Conservation (phyloP, 1,140 invertebrate species). For the Drosophila ananassae region DNA sequence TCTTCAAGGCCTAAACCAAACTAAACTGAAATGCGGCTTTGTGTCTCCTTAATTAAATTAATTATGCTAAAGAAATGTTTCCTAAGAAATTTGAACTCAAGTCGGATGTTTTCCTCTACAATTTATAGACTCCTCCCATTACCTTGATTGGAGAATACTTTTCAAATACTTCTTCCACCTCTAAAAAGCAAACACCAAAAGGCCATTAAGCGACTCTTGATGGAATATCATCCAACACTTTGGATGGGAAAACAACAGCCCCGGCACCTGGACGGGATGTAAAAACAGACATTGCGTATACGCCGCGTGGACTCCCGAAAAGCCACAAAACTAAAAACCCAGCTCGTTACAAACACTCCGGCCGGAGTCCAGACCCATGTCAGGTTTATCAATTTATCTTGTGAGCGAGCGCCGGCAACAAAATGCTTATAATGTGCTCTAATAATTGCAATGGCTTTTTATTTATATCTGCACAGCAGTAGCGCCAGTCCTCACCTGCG, state of each 20-base stretch:
- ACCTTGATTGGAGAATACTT: not conserved
- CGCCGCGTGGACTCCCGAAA: conserved; percentile 30
- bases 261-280: conserved; percentile 14
- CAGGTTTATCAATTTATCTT: conserved; percentile 69
- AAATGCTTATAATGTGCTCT: conserved; percentile 68
- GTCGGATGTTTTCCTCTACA: not conserved
- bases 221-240: conserved; percentile 16
- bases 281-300: conserved; percentile 61
- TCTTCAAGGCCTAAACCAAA: not conserved
- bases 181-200: conserved; percentile 9
- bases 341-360: conserved; percentile 8
- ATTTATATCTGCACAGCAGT: conserved; percentile 35
- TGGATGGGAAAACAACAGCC: conserved; percentile 15
- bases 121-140: not conserved
- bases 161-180: not conserved
- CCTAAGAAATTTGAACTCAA: not conserved
- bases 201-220: conserved; percentile 10
- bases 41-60: not conserved
- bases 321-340: conserved; percentile 27
- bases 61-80: not conserved
- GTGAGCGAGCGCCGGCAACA: conserved; percentile 28
- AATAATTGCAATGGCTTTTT: conserved; percentile 78
- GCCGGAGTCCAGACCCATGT: conserved; percentile 43
- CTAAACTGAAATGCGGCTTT: not conserved
- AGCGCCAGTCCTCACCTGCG: too few relatives aligned